Base-by-base conservation (phyloP, 2,113 vertebrate genomes). In the Sigmodon hispidus region DNA sequence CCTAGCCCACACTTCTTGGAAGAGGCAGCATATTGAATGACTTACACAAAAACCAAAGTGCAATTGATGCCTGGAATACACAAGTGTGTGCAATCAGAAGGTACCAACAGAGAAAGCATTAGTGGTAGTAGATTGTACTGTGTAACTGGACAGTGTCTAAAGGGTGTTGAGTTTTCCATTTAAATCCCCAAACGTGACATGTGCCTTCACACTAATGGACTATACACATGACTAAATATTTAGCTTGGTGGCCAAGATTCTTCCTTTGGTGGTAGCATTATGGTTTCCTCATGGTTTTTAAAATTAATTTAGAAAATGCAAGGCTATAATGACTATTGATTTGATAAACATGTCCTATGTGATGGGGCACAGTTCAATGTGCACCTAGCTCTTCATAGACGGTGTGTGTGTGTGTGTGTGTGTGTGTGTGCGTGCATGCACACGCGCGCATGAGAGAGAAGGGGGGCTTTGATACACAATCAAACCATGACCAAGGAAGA, bases 231-330 rank as follows among this genome's bases (percentile, higher is more conserved):
- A 94, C 79, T 70, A 94, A 93, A 96, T 97, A 76, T 96, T 94
- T 96, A 94, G 86, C 75, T 94, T 91, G 92, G 77, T 76, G 11
- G 72, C 94, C 97, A 96, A 96, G 95, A 94, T 95, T 55, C 87
- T 97, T 77, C 90, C 85, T 93, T 93, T 96, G 92, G 59, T 91
- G 91, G 94, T 81, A 85, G 67, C 65, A 61, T 77, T n/a, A 50
- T 48, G 77, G 96, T 98, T 98, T 98, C 90, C 72, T 93, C 97
- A 77, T 97, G 95, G 65, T 97, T 86, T 95, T 91, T 89, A 48
- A 36, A 36, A 87, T 89, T 97, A 86, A 97, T 97, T 97, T 97
- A 96, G 83, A 96, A 97, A 98, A 92, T 96, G n/a, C 0, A 75
- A 57, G 94, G 96, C 95, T 96, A 45, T 96, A 81, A 92, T 96